phyloP scores from a whole-genome alignment of 2,797 vertebrate genomes.

The Cossypha dichroa region DNA sequence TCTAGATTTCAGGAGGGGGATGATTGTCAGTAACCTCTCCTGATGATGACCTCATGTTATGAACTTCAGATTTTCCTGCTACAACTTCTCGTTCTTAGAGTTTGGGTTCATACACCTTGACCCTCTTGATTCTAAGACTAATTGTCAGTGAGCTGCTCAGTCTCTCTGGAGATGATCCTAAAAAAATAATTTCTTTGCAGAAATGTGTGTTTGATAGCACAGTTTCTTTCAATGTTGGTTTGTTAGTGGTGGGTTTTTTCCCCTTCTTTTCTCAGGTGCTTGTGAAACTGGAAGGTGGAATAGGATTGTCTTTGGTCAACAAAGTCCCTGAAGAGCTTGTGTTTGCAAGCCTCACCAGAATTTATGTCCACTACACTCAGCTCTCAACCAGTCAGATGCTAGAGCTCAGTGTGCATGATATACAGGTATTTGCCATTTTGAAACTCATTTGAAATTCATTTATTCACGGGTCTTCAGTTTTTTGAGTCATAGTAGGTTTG shows the following conservation, averaged over 20 bases:
- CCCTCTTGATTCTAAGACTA: neutral
- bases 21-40: neutral
- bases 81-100: neutral
- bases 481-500: neutral
- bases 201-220: neutral
- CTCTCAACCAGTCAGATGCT: conserved; percentile 86
- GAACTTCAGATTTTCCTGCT: neutral
- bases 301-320: conserved; percentile 94
- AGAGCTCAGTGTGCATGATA: conserved; percentile 89
- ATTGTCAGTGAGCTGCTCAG: neutral
- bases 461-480: neutral
- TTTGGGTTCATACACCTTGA: neutral
- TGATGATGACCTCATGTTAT: neutral
- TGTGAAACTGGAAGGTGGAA: conserved; percentile 90
- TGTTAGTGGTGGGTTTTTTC: neutral
- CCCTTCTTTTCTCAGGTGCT: conserved; percentile 79
- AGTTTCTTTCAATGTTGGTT: neutral
- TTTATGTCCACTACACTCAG: conserved; percentile 89
- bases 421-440: conserved; percentile 82
- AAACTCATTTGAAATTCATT: neutral
- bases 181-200: neutral
- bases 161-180: neutral
- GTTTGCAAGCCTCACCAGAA: conserved; percentile 87
- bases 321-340: conserved; percentile 94
- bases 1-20: neutral